phyloP scores from a whole-genome alignment of 37 sponge, comb jelly and placozoan genomes.

The Axinella damicornis region DNA sequence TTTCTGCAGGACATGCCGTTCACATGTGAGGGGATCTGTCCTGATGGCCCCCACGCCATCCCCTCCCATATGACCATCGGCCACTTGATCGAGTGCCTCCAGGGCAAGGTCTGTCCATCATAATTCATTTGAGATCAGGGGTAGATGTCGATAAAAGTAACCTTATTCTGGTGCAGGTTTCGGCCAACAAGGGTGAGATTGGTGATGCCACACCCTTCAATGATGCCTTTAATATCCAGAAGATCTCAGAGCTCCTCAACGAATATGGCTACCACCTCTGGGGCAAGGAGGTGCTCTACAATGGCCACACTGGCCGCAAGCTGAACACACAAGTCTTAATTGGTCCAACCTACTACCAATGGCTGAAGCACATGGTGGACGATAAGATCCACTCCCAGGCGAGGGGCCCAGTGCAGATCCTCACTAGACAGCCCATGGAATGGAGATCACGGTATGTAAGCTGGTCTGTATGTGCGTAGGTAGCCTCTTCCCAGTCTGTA shows the following conservation, averaged over 20 bases:
- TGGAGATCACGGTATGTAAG: slow-evolving; percentile 90
- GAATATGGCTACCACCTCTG: slow-evolving; percentile 96
- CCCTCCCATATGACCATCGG: slow-evolving; percentile 99
- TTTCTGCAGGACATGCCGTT: slow-evolving; percentile 94
- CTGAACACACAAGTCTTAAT: slow-evolving; percentile 98
- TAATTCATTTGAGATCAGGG: too few relatives aligned
- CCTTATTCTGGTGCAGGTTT: slow-evolving; percentile 91
- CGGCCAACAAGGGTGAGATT: slow-evolving; percentile 99
- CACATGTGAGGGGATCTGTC: slow-evolving; percentile 97
- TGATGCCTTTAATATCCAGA: slow-evolving; percentile 98
- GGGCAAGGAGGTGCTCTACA: slow-evolving; percentile 99
- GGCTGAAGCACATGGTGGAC: slow-evolving; percentile 99
- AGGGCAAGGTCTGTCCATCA: slow-evolving; percentile 97
- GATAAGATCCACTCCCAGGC: slow-evolving; percentile 99
- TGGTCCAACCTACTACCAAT: slow-evolving; percentile 99
- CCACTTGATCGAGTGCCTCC: slow-evolving; percentile 99
- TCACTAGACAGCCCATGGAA: slow-evolving; percentile 99
- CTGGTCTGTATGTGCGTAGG: too few relatives aligned
- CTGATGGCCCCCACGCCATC: slow-evolving; percentile 99
- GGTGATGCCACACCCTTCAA: slow-evolving; percentile 99
- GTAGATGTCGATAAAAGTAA: too few relatives aligned
- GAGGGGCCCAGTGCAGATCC: slow-evolving; percentile 95
- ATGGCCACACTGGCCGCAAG: slow-evolving; percentile 98
- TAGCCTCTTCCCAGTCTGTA: background rate
- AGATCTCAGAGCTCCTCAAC: slow-evolving; percentile 93